phyloP scores from a whole-genome alignment of 2,888 invertebrate species.

The Mesopsocus fuscifrons region DNA sequence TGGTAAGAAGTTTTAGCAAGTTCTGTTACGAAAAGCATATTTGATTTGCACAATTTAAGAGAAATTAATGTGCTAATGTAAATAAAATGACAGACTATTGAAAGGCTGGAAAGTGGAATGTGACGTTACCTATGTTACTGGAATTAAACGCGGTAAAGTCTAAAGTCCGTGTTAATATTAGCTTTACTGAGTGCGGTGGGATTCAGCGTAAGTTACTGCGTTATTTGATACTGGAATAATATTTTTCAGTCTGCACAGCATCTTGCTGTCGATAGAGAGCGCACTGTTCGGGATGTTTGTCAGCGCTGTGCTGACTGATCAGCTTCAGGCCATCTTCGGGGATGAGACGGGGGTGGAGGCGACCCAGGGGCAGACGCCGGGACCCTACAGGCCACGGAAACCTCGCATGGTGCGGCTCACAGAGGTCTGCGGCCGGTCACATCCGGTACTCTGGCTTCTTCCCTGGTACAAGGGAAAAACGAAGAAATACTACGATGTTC shows the following conservation, averaged over 20 bases:
- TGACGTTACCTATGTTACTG: too few species aligned
- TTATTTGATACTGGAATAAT: too few species aligned
- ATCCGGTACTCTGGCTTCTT: constrained; percentile 49
- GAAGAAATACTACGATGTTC: constrained; percentile 21
- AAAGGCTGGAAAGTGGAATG: too few species aligned
- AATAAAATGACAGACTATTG: too few species aligned
- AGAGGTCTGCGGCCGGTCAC: constrained; percentile 61
- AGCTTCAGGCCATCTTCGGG: constrained; percentile 61
- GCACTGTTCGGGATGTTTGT: constrained; percentile 77
- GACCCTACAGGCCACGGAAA: constrained; percentile 38
- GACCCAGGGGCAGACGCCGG: constrained; percentile 37
- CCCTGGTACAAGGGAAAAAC: constrained; percentile 38
- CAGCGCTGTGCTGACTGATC: constrained; percentile 67
- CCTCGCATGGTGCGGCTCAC: constrained; percentile 35
- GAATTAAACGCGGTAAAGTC: too few species aligned
- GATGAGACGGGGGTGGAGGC: constrained; percentile 74
- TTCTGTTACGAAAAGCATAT: constrained; percentile 10
- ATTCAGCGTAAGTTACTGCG: too few species aligned
- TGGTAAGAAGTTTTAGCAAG: background rate
- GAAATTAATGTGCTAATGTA: too few species aligned
- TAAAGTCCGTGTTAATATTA: too few species aligned
- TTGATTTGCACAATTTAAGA: too few species aligned
- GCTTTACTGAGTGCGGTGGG: too few species aligned
- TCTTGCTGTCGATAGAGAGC: constrained; percentile 61
- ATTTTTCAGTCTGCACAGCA: constrained; percentile 57